Conservation (phyloP, 1,140 invertebrate species). For the Agrilus planipennis region DNA sequence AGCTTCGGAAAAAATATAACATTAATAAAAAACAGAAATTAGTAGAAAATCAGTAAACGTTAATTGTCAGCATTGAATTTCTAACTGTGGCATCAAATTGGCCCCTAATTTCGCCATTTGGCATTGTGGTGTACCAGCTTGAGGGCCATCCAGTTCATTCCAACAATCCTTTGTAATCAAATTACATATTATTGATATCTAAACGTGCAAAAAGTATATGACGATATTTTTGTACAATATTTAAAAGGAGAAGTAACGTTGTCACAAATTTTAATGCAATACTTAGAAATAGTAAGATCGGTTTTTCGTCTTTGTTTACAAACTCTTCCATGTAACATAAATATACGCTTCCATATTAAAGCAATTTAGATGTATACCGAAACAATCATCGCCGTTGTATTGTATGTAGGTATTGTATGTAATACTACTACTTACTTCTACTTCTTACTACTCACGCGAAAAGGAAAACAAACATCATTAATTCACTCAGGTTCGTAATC, state of each 20-base stretch:
- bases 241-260: conserved; percentile 20
- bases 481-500: conserved; percentile 11
- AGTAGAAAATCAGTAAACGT: too few relatives aligned
- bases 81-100: too few relatives aligned
- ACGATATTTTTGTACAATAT: conserved; percentile 30
- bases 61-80: too few relatives aligned
- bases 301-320: neutral
- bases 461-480: neutral
- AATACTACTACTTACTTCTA: too few relatives aligned
- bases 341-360: conserved; percentile 27
- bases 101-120: too few relatives aligned
- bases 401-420: neutral
- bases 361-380: conserved; percentile 24
- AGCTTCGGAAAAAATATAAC: too few relatives aligned
- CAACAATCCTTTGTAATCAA: conserved; percentile 6
- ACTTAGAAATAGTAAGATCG: conserved; percentile 14
- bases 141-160: too few relatives aligned
- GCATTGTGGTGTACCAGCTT: too few relatives aligned
- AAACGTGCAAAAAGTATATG: too few relatives aligned
- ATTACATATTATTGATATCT: neutral
- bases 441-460: too few relatives aligned
- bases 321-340: conserved; percentile 12
- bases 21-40: too few relatives aligned
- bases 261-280: too few relatives aligned
- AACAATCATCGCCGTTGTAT: conserved; percentile 25